Conservation (phyloP, 2,797 vertebrate genomes). For the Varecia variegata region DNA sequence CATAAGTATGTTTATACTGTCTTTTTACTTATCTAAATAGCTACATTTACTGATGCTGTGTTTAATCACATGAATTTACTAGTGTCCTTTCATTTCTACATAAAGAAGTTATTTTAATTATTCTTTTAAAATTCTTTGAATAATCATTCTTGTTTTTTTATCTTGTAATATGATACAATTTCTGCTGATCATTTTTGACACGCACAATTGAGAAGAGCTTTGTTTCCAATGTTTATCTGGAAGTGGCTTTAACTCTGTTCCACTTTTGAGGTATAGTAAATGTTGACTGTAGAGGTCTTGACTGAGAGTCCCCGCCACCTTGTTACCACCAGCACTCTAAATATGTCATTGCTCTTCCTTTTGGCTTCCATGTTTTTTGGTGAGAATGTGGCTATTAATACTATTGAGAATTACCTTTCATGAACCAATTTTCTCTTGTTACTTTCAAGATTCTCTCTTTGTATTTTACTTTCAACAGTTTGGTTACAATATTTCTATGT, state of each 20-base stretch:
- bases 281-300: neutral
- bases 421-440: neutral
- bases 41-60: neutral
- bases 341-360: neutral
- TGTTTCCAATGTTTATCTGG: neutral
- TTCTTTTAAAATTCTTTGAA: neutral
- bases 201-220: neutral
- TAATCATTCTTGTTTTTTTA: neutral
- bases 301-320: neutral
- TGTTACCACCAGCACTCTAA: neutral
- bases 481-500: neutral
- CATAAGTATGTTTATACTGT: neutral
- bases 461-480: neutral
- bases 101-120: neutral
- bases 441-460: neutral
- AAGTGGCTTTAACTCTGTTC: neutral
- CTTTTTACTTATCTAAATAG: neutral
- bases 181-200: neutral
- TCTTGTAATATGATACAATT: neutral
- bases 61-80: neutral
- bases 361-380: neutral
- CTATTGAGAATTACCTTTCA: neutral
- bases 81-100: neutral
- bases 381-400: neutral
- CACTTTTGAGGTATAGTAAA: neutral